Base-by-base conservation (phyloP, 2,888 invertebrate genomes). In the Dascillus cervinus region DNA sequence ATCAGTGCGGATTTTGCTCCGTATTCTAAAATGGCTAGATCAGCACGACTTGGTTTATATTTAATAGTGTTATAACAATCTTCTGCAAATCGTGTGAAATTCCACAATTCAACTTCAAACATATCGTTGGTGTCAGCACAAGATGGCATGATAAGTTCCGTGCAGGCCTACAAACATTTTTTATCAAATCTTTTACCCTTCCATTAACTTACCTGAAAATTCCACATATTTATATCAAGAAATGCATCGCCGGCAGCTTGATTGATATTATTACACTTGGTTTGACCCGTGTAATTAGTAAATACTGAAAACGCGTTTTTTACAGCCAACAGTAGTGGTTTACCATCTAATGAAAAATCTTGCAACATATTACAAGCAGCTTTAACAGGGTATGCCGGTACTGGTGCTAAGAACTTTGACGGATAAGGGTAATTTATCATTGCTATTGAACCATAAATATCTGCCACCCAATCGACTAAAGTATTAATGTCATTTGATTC, bases 101-200 rank as follows among this genome's bases (percentile, higher is more conserved):
- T 73, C 92, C 92, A 96, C 0, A 71, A 55, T 0, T 53, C 41
- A 1, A 77, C 73, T 53, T 85, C 84, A 58, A 92, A 94, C 84
- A 97, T 91, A 53, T 89, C 90, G 5, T 73, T 67, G 1, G 69
- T 63, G 14, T 49, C 52, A 2, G 77, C 67, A 62, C 96, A 96
- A 70, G 86, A 79, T 0, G 96, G 96, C 89, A 95, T 92, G 37
- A 94, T 82, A 86, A 97, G 92, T 65, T 98, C 96, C 12, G 92
- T 91, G 57, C 97, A 97, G 0, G 84, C 73, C 82, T 91, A 68
- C 17, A 8, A 29, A 27, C 9, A 26, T 34, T 5, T 17, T 12
- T 1, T 3, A 23, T 8, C 6, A 13, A 22, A 20, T 12, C 14
- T n/a, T 3, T 25, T 13, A 15, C 9, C 22, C 13, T 10, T 28